These are phyloP conservation scores for Poecilus cupreus DNA, from an alignment of 2,888 invertebrate species.

Conservation along the genomic window DNA sequence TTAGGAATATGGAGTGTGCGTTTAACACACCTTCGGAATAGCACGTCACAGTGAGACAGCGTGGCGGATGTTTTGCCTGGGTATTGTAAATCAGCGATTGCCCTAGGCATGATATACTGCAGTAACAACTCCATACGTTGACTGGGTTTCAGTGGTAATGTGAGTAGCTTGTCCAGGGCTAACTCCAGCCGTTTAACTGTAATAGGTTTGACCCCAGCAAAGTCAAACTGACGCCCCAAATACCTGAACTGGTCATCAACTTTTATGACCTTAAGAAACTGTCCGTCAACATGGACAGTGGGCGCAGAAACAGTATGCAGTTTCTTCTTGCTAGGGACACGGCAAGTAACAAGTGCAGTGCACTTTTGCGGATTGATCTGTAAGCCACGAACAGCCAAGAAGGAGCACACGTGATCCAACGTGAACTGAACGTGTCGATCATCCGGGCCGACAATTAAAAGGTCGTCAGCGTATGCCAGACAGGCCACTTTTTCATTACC, in stretches of 20 bases:
- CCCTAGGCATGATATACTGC: too few relatives aligned
- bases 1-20: background rate
- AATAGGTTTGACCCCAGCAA: background rate
- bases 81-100: too few relatives aligned
- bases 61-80: too few relatives aligned
- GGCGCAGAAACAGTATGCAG: background rate
- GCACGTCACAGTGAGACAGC: too few relatives aligned
- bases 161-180: background rate
- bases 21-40: background rate
- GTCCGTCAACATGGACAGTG: background rate
- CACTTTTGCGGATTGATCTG: background rate
- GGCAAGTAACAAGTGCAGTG: background rate
- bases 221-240: background rate
- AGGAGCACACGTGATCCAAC: background rate
- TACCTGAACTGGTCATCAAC: background rate
- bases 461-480: background rate
- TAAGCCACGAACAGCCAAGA: background rate
- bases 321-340: background rate
- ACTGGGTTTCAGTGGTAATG: background rate
- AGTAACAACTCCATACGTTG: background rate
- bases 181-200: too few relatives aligned
- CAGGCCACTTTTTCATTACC: background rate
- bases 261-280: background rate
- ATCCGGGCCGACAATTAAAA: background rate
- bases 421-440: background rate